Evolutionary conservation across 2,888 invertebrate species (phyloP).

Genomic region (Hecatera dysodea): DNA sequence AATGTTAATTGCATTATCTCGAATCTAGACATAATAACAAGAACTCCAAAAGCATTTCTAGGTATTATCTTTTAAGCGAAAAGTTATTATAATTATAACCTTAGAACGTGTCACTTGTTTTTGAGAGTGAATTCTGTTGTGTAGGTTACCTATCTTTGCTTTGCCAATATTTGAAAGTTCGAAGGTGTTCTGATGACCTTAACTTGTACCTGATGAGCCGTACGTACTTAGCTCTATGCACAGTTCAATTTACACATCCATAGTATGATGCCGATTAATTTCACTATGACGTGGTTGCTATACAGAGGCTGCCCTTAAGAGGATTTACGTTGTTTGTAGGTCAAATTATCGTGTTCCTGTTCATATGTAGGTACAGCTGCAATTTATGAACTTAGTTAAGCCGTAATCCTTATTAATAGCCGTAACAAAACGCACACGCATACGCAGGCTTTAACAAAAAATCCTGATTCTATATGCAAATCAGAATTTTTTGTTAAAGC

Average conservation of each 20-base stretch:
- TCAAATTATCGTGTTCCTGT: conserved; percentile 5
- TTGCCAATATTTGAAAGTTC: background rate
- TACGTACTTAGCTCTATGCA: background rate
- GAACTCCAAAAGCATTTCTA: background rate
- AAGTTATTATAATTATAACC: no score
- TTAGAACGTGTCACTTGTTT: no score
- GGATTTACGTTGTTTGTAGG: conserved; percentile 33
- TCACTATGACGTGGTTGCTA: conserved; percentile 4
- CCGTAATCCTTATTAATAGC: conserved; percentile 19
- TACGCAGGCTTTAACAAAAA: conserved; percentile 4
- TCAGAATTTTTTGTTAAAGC: no score
- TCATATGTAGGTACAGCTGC: conserved; percentile 18
- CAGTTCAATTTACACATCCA: background rate
- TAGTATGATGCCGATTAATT: background rate
- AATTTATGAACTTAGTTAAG: conserved; percentile 15
- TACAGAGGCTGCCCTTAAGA: conserved; percentile 20
- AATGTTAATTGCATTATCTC: background rate
- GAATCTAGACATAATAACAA: background rate
- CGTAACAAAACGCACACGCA: no score
- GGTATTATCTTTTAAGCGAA: no score
- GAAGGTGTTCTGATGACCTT: background rate
- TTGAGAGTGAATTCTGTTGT: no score
- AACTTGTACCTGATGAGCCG: background rate
- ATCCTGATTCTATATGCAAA: no score
- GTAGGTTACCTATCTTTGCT: background rate